Percentiles rank a stretch among this genome's conserved stretches.
These are phyloP conservation scores for Pyrocoelia pectoralis DNA, from an alignment of 2,888 invertebrate genomes.

Conservation along the genomic window DNA sequence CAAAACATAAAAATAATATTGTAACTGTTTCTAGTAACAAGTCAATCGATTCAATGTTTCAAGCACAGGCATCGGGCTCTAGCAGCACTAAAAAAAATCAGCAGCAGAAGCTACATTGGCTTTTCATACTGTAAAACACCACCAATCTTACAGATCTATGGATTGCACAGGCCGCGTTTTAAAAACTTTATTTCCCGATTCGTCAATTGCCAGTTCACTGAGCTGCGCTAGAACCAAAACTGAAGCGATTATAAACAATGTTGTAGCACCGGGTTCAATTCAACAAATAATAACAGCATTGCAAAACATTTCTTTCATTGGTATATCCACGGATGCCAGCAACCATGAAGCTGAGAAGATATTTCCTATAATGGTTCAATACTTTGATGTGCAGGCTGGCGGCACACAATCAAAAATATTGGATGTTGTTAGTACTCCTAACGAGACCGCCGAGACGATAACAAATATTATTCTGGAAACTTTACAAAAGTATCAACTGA, in stretches of 20 bases:
- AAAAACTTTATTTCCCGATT: neutral
- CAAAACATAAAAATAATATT: no score
- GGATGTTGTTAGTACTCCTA: neutral
- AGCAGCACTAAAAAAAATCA: no score
- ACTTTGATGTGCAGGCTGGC: conserved; percentile 32
- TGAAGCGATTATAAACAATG: neutral
- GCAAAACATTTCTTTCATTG: neutral
- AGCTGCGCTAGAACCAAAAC: neutral
- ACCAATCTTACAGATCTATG: neutral
- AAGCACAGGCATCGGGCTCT: no score
- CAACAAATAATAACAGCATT: neutral
- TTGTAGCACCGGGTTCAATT: neutral
- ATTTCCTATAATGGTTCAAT: conserved; percentile 46
- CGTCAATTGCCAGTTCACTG: neutral
- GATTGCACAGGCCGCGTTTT: neutral
- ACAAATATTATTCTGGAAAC: neutral
- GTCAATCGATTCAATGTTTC: no score
- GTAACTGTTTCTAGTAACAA: no score
- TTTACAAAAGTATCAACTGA: neutral
- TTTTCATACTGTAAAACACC: conserved; percentile 8
- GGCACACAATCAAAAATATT: conserved; percentile 42
- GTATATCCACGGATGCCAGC: conserved; percentile 41
- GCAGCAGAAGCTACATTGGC: neutral
- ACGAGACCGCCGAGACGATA: neutral
- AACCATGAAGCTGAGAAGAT: conserved; percentile 40